phyloP scores from a whole-genome alignment of 2,797 vertebrate species.

The Ptychadena robeensis region DNA sequence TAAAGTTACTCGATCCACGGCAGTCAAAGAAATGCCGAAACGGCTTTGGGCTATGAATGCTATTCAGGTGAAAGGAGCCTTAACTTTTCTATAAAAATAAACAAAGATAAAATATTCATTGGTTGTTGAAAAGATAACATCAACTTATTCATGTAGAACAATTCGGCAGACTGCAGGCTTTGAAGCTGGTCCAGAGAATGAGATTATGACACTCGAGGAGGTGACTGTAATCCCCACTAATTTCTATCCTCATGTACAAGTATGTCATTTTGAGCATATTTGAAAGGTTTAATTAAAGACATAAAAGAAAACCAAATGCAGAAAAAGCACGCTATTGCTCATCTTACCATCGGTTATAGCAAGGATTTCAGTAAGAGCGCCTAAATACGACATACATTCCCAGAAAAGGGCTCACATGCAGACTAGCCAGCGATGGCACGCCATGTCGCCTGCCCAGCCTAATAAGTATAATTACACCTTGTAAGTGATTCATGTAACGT shows the following conservation, averaged over 20 bases:
- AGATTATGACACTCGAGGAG: constrained; percentile 1
- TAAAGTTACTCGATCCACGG: constrained; percentile 1
- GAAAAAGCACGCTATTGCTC: not conserved
- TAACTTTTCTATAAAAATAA: not conserved
- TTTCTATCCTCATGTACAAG: not conserved
- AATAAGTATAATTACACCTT: not conserved
- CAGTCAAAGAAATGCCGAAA: not conserved
- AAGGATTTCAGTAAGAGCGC: not conserved
- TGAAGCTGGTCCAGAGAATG: not conserved
- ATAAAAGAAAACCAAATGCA: not conserved
- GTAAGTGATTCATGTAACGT: too few species aligned
- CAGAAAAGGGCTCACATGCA: not conserved
- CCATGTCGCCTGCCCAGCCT: too few species aligned
- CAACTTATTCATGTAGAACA: not conserved
- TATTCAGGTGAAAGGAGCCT: not conserved
- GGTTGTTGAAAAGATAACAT: not conserved
- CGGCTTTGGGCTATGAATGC: not conserved
- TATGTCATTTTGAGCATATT: not conserved
- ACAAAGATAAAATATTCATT: not conserved
- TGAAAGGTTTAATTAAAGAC: not conserved
- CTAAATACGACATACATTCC: not conserved
- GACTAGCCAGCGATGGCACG: too few species aligned
- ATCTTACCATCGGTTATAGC: not conserved
- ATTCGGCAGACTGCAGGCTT: not conserved
- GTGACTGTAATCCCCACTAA: not conserved